Conservation (phyloP, 2,113 vertebrate species). For the Aegypius monachus region DNA sequence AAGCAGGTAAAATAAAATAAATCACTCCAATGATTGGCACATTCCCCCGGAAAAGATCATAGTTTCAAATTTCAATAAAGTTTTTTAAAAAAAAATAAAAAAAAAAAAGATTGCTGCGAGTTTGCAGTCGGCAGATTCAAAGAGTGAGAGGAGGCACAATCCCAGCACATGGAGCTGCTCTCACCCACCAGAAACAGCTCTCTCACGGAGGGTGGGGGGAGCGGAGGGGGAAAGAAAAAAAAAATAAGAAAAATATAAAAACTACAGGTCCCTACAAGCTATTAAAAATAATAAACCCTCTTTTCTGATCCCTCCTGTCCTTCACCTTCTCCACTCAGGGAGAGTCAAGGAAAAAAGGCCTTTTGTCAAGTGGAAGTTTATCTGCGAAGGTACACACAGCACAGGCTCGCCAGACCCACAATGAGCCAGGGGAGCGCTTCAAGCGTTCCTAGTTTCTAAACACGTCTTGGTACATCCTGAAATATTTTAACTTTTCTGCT, state of each 20-base stretch:
- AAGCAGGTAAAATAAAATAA: constrained; percentile 58
- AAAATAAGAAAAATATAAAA: background rate
- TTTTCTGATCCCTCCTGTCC: constrained; percentile 3
- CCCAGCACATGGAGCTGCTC: constrained; percentile 42
- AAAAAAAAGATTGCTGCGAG: constrained; percentile 6
- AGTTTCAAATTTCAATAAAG: constrained; percentile 55
- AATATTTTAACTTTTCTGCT: constrained; percentile 60
- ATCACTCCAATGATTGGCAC: constrained; percentile 48
- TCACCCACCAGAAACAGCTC: constrained; percentile 20
- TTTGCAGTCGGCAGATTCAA: constrained; percentile 56
- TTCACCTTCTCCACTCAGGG: background rate
- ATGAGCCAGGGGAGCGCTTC: constrained; percentile 44
- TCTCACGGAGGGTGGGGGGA: background rate
- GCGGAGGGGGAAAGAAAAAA: accelerated
- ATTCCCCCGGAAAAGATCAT: constrained; percentile 30
- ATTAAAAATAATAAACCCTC: constrained; percentile 11
- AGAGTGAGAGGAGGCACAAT: constrained; percentile 51
- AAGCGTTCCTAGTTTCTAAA: constrained; percentile 48
- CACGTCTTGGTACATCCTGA: constrained; percentile 51
- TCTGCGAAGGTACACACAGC: constrained; percentile 41
- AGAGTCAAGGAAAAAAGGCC: background rate
- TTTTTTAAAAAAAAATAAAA: background rate
- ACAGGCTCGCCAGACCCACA: background rate
- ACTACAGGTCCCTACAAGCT: background rate
- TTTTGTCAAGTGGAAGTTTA: constrained; percentile 65